Evolutionary conservation across 2,797 vertebrate genomes (phyloP).

Genomic region (Coracias cyanogaster): DNA sequence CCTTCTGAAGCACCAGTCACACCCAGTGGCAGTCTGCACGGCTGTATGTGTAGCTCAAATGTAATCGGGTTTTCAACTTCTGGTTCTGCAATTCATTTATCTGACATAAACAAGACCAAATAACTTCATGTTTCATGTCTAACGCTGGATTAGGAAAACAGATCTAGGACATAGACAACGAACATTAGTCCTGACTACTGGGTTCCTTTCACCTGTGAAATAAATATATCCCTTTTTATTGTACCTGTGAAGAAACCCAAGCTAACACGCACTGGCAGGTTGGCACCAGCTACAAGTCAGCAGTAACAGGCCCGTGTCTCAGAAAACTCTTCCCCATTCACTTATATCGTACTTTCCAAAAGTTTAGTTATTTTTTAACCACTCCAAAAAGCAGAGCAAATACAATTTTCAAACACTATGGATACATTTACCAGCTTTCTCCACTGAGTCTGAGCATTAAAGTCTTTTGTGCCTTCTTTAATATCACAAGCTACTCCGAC

Average conservation of each 20-base stretch:
- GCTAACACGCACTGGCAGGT: background rate
- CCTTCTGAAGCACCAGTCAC: background rate
- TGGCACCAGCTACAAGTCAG: background rate
- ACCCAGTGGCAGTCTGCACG: background rate
- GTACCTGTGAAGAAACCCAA: background rate
- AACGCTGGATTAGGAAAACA: background rate
- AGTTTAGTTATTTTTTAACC: background rate
- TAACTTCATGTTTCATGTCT: background rate
- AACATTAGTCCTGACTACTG: background rate
- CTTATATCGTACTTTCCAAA: background rate
- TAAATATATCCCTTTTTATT: background rate
- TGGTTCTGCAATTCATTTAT: background rate
- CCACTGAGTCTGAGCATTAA: background rate
- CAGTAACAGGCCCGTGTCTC: background rate
- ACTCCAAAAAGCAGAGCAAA: background rate
- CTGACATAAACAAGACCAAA: background rate
- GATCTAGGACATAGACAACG: background rate
- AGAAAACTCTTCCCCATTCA: background rate
- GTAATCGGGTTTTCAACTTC: background rate
- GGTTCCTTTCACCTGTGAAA: background rate
- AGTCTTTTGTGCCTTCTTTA: background rate
- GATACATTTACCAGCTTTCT: background rate
- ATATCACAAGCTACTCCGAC: background rate
- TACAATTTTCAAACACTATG: background rate
- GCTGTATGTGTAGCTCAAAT: background rate